Evolutionary conservation across 1,140 invertebrate genomes (phyloP), one percentile per base, ranked within the genome.

Genomic region (Fopius arisanus): DNA sequence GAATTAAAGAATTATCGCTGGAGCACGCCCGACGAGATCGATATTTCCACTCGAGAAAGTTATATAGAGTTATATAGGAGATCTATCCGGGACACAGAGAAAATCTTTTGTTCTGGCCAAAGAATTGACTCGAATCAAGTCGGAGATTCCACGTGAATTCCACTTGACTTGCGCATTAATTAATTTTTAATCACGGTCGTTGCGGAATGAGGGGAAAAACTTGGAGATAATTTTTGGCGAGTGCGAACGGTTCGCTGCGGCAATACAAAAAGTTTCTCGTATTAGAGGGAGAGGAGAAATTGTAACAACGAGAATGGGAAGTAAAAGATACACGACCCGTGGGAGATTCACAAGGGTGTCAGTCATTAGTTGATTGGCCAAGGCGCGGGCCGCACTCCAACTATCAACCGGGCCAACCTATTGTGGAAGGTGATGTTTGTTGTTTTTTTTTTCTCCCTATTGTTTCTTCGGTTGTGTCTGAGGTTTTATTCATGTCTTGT

Each of bases 281-380:
- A 12, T n/a, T 29, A 31, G 16, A 59, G 21, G 29, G 31, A 19
- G 16, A 59, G 68, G 54, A 54, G 29, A 31, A 40, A 70, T 16
- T 12, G 63, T 70, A 51, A 75, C 41, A 40, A 37, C 10, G 59
- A 48, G 26, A 63, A 16, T 41, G 48, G 33, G n/a, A 51, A 65
- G 63, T 54, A 63, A 70, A 65, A 77, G 65, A 59, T 71, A 72
- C 19, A 73, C 10, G 66, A 59, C 48, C 41, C 65, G 33, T 68
- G 69, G 65, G 43, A 62, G 62, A 67, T 37, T 41, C 51, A 65
- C 70, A 51, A 74, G 77, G 78, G 78, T 79, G 81, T 78, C 75
- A 78, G 79, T 82, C 78, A 82, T 82, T 82, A 82, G 81, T 76
- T 79, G 81, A 82, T 82, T 82, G 77, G 79, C 75, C 77, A 75